Conservation (phyloP, 2,113 vertebrate species). For the Mastomys natalensis region DNA sequence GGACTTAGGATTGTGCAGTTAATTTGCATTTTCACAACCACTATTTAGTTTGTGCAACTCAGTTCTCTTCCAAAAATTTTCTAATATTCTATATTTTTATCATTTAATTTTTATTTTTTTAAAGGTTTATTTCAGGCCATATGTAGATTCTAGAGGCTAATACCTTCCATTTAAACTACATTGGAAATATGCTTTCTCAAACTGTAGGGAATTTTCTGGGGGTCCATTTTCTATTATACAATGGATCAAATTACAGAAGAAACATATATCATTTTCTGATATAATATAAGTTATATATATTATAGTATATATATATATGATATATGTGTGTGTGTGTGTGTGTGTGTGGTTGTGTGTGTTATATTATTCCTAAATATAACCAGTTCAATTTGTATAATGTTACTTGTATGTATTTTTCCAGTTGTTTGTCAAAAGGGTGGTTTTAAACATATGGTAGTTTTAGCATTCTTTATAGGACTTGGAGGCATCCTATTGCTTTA, state of each 20-base stretch:
- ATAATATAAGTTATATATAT: too few species aligned
- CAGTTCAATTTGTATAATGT: background rate
- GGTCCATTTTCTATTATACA: background rate
- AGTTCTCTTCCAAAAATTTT: background rate
- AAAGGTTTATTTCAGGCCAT: background rate
- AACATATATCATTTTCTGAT: background rate
- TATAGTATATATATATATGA: too few species aligned
- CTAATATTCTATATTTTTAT: background rate
- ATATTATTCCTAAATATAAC: background rate
- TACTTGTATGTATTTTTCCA: background rate
- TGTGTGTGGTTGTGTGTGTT: too few species aligned
- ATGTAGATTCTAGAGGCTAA: background rate
- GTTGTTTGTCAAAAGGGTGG: background rate
- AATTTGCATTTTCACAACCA: background rate
- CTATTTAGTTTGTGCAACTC: background rate
- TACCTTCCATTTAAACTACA: background rate
- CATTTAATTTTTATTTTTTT: background rate
- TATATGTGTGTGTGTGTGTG: too few species aligned
- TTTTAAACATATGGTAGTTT: constrained; percentile 54
- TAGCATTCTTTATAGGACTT: constrained; percentile 58
- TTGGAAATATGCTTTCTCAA: background rate
- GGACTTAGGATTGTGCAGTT: background rate
- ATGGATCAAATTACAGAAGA: background rate
- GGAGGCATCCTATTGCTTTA: background rate
- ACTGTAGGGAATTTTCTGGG: background rate